A percentile compares a stretch with the other conserved stretches of the same genome.
phyloP scores from a whole-genome alignment of 23 tunicate genomes.

The Corella eumyota region DNA sequence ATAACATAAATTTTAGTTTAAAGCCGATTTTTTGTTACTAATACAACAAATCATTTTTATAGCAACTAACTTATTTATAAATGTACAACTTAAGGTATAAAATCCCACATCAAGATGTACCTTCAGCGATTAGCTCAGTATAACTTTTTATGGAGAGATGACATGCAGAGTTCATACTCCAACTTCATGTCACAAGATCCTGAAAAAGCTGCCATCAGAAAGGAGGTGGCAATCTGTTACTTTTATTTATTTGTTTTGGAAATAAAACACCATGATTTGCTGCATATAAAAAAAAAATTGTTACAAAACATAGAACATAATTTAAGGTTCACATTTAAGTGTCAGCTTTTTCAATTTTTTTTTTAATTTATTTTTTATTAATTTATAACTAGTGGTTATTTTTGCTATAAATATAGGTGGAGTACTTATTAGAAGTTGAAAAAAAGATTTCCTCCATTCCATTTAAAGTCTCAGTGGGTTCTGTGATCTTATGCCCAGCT shows the following conservation, averaged over 20 bases:
- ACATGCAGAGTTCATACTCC: slow-evolving; percentile 65
- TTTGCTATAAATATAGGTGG: too few species aligned
- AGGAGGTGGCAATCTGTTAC: slow-evolving; percentile 63
- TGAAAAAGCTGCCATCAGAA: slow-evolving; percentile 50
- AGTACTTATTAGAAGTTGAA: slow-evolving; percentile 70
- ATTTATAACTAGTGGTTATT: too few species aligned
- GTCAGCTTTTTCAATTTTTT: too few species aligned
- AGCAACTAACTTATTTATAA: too few species aligned
- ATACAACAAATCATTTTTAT: too few species aligned
- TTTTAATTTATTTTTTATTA: too few species aligned
- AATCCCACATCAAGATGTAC: slow-evolving; percentile 34
- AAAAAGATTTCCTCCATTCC: slow-evolving; percentile 79
- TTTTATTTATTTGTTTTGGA: too few species aligned
- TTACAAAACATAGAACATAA: background rate
- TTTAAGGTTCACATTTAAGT: background rate
- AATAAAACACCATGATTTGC: too few species aligned
- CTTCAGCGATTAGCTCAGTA: slow-evolving; percentile 54
- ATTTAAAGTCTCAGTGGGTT: slow-evolving; percentile 52
- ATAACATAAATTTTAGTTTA: too few species aligned
- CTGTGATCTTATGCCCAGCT: slow-evolving; percentile 71
- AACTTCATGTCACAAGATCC: slow-evolving; percentile 62
- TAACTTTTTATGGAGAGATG: slow-evolving; percentile 83
- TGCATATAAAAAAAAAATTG: too few species aligned
- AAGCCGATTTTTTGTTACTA: too few species aligned
- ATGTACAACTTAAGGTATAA: slow-evolving; percentile 29